phyloP scores from a whole-genome alignment of 2,113 vertebrate species.

The Gnathonemus echidnorhynchus region DNA sequence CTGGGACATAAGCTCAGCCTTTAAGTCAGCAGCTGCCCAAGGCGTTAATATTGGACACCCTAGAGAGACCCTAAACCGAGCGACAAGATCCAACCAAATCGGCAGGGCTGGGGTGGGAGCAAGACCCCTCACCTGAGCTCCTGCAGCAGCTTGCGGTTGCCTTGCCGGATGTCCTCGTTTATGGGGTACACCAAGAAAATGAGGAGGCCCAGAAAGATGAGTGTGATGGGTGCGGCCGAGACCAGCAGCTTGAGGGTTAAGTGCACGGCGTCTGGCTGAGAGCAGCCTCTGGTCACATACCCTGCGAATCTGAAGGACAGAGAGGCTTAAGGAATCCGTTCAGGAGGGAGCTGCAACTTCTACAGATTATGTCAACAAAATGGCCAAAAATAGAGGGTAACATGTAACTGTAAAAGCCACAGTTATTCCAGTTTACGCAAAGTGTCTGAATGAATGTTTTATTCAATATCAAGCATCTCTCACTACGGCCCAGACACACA shows the following conservation, averaged over 20 bases:
- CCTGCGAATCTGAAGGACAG: conserved; percentile 74
- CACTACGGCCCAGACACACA: background rate
- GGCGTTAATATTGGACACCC: background rate
- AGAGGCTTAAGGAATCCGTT: background rate
- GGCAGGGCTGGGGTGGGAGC: background rate
- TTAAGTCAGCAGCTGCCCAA: background rate
- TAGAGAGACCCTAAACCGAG: background rate
- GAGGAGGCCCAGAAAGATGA: conserved; percentile 78
- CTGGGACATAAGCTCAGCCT: background rate
- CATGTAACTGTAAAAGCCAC: background rate
- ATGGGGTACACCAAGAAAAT: conserved; percentile 89
- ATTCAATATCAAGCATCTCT: background rate
- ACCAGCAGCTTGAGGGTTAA: conserved; percentile 84
- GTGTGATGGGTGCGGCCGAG: conserved; percentile 67
- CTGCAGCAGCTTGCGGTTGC: conserved; percentile 82
- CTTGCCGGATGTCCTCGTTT: conserved; percentile 69
- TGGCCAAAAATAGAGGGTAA: background rate
- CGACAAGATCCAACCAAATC: background rate
- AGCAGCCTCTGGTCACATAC: conserved; percentile 77
- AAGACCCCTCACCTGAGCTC: conserved; percentile 65
- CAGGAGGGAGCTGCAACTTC: background rate
- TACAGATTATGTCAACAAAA: background rate
- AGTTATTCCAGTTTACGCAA: background rate
- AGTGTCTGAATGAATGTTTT: background rate
- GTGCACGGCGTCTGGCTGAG: conserved; percentile 70